Evolutionary conservation across 2,113 vertebrate species (phyloP), one percentile per base, ranked within the genome.

Genomic region (Rhinopomastus cyanomelas): DNA sequence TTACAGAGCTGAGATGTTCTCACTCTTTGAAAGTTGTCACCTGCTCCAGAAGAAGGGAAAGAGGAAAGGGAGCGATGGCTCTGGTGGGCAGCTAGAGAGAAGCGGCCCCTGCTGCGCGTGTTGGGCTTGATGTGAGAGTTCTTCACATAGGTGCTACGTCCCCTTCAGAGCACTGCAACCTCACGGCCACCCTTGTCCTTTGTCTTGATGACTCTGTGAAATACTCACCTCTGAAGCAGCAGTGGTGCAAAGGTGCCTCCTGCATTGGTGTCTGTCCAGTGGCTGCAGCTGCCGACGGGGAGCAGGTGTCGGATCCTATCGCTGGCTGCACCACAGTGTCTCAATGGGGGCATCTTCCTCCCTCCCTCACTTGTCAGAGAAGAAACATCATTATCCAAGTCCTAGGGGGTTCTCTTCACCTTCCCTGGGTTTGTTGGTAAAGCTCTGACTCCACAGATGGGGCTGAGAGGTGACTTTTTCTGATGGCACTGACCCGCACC

Each of bases 1-100:
- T 96, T 95, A 96, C 86, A 91, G 95, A 94, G 95, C 94, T 95
- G 93, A 94, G 88, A 91, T 96, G 92, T 94, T 88, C 88, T 69
- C 51, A 85, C 0, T 8, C 80, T 87, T 94, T 91, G 88, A 95
- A 93, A 94, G 88, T 95, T 93, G 77, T 90, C 93, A 93, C 66
- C 92, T 92, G 72, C 18, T 95, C 77, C 55, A 94, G 64, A 88
- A 92, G 66, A 95, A 89, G 87, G n/a, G 34, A 86, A 90, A 90
- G 88, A 62, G 81, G 75, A 71, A 89, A 81, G 62, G 25, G 71
- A 81, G 66, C 8, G 44, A 72, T 78, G 78, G 59, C 59, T 92
- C 85, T 88, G 73, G 87, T 51, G 68, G 93, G 92, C 83, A 87
- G 88, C 88, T 90, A 93, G n/a, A 90, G 90, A 90, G 61, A 95